These are phyloP conservation scores for Phengaris alcon DNA, from an alignment of 2,888 invertebrate genomes.

Conservation along the genomic window DNA sequence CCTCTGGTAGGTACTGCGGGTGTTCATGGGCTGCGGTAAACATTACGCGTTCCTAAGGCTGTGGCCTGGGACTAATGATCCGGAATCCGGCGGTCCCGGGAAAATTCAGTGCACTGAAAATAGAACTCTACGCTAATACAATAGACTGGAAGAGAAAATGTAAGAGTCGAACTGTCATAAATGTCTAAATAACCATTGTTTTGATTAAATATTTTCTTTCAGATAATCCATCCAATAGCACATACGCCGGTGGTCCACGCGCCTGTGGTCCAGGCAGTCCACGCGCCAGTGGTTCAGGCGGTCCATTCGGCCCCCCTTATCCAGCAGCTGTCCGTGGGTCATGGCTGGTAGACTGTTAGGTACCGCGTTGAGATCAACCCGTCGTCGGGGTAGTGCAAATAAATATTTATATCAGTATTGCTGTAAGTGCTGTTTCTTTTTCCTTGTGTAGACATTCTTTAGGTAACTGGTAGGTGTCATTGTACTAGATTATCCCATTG, in stretches of 20 bases:
- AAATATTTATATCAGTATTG: constrained; percentile 56
- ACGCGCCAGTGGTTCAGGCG: constrained; percentile 47
- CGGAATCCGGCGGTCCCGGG: too few relatives aligned
- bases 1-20: too few relatives aligned
- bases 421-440: constrained; percentile 39
- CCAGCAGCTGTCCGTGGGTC: constrained; percentile 49
- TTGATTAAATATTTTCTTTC: neutral
- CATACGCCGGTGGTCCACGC: constrained; percentile 45
- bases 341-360: constrained; percentile 51
- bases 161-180: constrained; percentile 37
- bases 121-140: too few relatives aligned
- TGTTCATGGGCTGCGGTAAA: too few relatives aligned
- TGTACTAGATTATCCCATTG: too few relatives aligned
- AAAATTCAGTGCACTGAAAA: too few relatives aligned
- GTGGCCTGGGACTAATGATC: too few relatives aligned
- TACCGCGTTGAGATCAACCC: constrained; percentile 68
- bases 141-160: too few relatives aligned
- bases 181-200: constrained; percentile 45
- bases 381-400: constrained; percentile 60
- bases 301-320: constrained; percentile 34
- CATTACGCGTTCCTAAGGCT: too few relatives aligned
- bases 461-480: too few relatives aligned
- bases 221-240: constrained; percentile 44
- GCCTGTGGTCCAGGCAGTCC: constrained; percentile 52
- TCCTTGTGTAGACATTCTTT: neutral